Percentiles rank a stretch among this genome's conserved stretches.
Conservation (phyloP, 2,888 invertebrate species). For the Trilocha varians region DNA sequence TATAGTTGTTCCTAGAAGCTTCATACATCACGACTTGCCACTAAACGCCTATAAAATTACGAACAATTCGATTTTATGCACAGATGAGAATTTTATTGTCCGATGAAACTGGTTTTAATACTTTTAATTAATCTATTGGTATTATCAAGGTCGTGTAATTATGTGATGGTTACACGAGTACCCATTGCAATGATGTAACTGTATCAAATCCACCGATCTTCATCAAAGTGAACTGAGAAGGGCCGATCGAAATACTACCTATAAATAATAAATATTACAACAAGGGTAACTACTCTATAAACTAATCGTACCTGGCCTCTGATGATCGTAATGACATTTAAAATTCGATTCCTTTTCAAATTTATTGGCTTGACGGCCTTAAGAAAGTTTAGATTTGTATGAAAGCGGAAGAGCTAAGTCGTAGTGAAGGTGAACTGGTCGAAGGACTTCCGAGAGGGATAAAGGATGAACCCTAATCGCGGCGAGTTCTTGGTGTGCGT, state of each 20-base stretch:
- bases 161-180: conserved; percentile 14
- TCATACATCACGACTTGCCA: conserved; percentile 55
- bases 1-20: conserved; percentile 43
- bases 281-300: conserved; percentile 68
- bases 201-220: conserved; percentile 5
- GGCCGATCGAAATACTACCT: conserved; percentile 40
- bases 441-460: conserved; percentile 40
- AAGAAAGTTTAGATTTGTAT: conserved; percentile 48
- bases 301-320: conserved; percentile 58
- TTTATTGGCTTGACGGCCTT: conserved; percentile 62
- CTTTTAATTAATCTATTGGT: conserved; percentile 47
- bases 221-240: conserved; percentile 16
- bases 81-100: conserved; percentile 40
- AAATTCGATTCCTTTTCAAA: conserved; percentile 53
- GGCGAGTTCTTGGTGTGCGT: conserved; percentile 41
- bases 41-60: conserved; percentile 54
- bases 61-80: conserved; percentile 54
- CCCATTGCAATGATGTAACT: conserved; percentile 16
- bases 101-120: conserved; percentile 36
- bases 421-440: conserved; percentile 50
- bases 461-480: conserved; percentile 62
- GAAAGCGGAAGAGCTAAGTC: conserved; percentile 57
- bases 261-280: conserved; percentile 37
- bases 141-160: conserved; percentile 40
- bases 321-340: conserved; percentile 45